These are phyloP conservation scores for Hylia prasina DNA, from an alignment of 2,113 vertebrate species.

Conservation along the genomic window DNA sequence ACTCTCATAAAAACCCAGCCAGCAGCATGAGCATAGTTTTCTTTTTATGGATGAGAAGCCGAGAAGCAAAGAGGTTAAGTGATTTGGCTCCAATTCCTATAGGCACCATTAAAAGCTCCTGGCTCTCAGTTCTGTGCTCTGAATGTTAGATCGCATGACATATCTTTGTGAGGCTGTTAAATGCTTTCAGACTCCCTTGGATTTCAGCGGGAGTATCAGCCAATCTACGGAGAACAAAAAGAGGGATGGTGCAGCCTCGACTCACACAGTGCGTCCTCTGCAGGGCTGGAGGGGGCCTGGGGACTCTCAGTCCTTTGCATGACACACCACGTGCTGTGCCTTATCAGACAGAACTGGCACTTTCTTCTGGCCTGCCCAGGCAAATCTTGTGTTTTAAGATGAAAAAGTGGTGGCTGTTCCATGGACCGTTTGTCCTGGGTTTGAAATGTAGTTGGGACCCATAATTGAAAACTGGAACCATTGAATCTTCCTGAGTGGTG, in stretches of 20 bases:
- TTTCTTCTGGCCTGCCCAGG: not conserved
- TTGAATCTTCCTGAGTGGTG: not conserved
- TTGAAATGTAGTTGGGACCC: not conserved
- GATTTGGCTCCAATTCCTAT: constrained; percentile 59
- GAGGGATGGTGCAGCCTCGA: not conserved
- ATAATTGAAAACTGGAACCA: not conserved
- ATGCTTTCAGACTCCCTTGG: constrained; percentile 54
- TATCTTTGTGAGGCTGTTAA: constrained; percentile 60
- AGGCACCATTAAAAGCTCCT: constrained; percentile 64
- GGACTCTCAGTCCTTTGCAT: not conserved
- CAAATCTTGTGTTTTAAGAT: not conserved
- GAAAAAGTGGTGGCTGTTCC: not conserved
- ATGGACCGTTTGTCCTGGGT: not conserved
- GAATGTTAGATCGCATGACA: constrained; percentile 62
- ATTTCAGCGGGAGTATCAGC: not conserved
- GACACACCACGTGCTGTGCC: rapidly evolving
- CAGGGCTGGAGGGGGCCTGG: not conserved
- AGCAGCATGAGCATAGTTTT: constrained; percentile 54
- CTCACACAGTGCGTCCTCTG: not conserved
- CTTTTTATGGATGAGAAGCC: constrained; percentile 65
- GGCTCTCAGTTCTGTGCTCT: constrained; percentile 62
- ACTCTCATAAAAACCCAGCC: constrained; percentile 50
- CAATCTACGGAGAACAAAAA: not conserved
- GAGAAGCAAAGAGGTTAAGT: constrained; percentile 68
- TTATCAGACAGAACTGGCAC: rapidly evolving